Percentiles rank a stretch among this genome's conserved stretches.
phyloP scores from a whole-genome alignment of 1,140 invertebrate genomes.

The Eupristina koningsbergeri region DNA sequence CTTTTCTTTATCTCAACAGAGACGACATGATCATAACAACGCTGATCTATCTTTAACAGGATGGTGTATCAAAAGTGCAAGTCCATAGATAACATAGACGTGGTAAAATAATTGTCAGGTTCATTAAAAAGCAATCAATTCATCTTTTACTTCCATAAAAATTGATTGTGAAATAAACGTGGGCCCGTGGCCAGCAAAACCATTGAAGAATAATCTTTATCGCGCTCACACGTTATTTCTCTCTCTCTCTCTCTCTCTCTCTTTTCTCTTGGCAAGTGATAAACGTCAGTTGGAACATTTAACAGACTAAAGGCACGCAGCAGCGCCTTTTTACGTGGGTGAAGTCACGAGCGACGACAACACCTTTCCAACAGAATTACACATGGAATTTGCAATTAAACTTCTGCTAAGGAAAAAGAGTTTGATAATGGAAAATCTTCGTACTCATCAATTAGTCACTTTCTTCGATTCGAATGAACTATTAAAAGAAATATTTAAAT shows the following conservation, averaged over 20 bases:
- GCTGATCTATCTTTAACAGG: neutral
- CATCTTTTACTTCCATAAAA: neutral
- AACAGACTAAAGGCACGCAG: slow-evolving; percentile 19
- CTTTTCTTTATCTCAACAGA: neutral
- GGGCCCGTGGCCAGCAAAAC: neutral
- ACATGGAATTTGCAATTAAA: neutral
- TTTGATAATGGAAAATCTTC: neutral
- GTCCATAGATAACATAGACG: slow-evolving; percentile 11
- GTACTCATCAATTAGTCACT: neutral
- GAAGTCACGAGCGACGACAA: slow-evolving; percentile 15
- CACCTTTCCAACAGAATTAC: slow-evolving; percentile 13
- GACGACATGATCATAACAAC: neutral
- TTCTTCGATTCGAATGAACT: no score
- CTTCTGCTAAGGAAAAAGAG: neutral
- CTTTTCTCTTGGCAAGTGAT: slow-evolving; percentile 45
- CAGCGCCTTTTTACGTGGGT: slow-evolving; percentile 38
- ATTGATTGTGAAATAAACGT: slow-evolving; percentile 21
- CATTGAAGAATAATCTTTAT: slow-evolving; percentile 22
- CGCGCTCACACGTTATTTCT: slow-evolving; percentile 30
- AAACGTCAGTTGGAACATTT: slow-evolving; percentile 28
- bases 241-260: slow-evolving; percentile 24
- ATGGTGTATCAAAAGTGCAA: neutral
- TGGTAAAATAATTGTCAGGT: slow-evolving; percentile 16
- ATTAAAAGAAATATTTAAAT: neutral
- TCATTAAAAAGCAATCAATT: slow-evolving; percentile 36